phyloP scores from a whole-genome alignment of 1,140 invertebrate species.

The Antheraea pernyi region DNA sequence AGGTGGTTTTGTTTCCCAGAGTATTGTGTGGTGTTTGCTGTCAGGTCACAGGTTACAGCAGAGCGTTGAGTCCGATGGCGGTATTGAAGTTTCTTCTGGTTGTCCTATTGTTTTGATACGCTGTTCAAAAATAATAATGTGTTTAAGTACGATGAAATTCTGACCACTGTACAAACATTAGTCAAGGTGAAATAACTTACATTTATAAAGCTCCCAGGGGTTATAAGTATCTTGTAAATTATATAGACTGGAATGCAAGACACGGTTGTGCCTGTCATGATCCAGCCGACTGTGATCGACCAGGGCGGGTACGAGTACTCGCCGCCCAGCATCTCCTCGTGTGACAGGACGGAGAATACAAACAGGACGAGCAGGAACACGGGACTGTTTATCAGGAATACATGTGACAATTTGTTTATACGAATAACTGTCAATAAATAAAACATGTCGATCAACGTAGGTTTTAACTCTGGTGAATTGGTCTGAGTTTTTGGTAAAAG shows the following conservation, averaged over 20 bases:
- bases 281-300: constrained; percentile 94
- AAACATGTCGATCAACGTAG: too few relatives aligned
- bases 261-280: constrained; percentile 94
- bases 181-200: constrained; percentile 69
- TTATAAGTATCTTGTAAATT: constrained; percentile 88
- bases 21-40: constrained; percentile 31
- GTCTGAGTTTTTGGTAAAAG: too few relatives aligned
- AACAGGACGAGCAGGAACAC: constrained; percentile 89
- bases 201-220: constrained; percentile 85
- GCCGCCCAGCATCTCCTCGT: constrained; percentile 93
- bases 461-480: too few relatives aligned
- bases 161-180: too few relatives aligned
- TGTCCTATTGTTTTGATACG: constrained; percentile 63
- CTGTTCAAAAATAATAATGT: constrained; percentile 31
- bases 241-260: constrained; percentile 95
- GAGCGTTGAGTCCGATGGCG: constrained; percentile 49
- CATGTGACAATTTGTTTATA: too few relatives aligned
- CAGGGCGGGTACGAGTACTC: constrained; percentile 93
- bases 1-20: constrained; percentile 42
- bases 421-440: too few relatives aligned
- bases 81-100: constrained; percentile 61
- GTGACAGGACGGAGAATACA: constrained; percentile 92
- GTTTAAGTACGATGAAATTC: too few relatives aligned
- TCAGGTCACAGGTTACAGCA: constrained; percentile 70
- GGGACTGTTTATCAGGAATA: constrained; percentile 35